phyloP scores from a whole-genome alignment of 2,797 vertebrate genomes.

The Aselliscus stoliczkanus region DNA sequence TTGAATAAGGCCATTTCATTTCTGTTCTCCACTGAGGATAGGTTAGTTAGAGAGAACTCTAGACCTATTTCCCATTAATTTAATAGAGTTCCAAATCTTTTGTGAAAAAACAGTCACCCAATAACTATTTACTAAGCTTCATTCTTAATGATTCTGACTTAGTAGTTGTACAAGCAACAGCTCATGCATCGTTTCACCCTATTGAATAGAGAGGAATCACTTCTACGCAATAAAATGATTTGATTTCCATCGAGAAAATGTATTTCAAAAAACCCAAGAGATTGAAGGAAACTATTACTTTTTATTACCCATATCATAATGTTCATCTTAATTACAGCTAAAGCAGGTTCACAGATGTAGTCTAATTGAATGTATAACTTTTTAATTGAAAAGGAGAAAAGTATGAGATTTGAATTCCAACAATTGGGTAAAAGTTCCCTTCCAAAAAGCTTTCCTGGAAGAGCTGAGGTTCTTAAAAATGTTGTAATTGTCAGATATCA shows the following conservation, averaged over 20 bases:
- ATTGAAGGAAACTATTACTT: slow-evolving; percentile 75
- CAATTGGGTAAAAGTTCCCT: slow-evolving; percentile 41
- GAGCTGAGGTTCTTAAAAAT: slow-evolving; percentile 20
- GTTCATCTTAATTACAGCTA: slow-evolving; percentile 77
- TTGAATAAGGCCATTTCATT: slow-evolving; percentile 72
- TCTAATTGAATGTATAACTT: slow-evolving; percentile 74
- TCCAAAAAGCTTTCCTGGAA: slow-evolving; percentile 18
- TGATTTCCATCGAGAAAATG: slow-evolving; percentile 76
- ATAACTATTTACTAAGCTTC: slow-evolving; percentile 62
- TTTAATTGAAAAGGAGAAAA: slow-evolving; percentile 76
- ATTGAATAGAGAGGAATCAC: slow-evolving; percentile 62
- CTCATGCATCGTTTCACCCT: slow-evolving; percentile 52
- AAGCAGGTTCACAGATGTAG: slow-evolving; percentile 63
- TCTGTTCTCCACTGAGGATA: slow-evolving; percentile 61
- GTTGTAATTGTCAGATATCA: background rate
- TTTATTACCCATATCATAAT: slow-evolving; percentile 77
- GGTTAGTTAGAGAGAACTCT: slow-evolving; percentile 62
- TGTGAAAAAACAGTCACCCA: slow-evolving; percentile 60
- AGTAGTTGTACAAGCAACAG: slow-evolving; percentile 42
- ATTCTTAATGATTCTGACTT: slow-evolving; percentile 57
- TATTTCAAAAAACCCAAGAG: slow-evolving; percentile 76
- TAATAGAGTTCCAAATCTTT: slow-evolving; percentile 58
- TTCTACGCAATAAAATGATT: slow-evolving; percentile 73
- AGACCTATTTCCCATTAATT: slow-evolving; percentile 73
- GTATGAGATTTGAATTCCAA: slow-evolving; percentile 63